These are phyloP conservation scores for Caprella mutica DNA, from an alignment of 2,888 invertebrate genomes.

Conservation along the genomic window DNA sequence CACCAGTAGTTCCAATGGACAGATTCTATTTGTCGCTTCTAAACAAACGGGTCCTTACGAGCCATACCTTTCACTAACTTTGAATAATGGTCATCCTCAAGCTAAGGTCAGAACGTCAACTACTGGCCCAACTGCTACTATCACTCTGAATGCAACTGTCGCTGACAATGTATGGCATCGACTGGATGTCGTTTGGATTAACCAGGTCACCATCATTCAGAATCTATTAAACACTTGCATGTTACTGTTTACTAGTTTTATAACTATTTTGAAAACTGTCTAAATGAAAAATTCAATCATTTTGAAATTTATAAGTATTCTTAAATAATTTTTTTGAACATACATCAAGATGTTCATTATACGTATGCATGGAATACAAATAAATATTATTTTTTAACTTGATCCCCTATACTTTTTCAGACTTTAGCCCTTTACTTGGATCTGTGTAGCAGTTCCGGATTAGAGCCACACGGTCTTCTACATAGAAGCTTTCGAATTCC, in stretches of 20 bases:
- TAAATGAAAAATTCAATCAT: too few species aligned
- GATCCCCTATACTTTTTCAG: neutral
- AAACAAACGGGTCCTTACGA: neutral
- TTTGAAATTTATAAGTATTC: too few species aligned
- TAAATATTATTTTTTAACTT: neutral
- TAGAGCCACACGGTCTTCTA: neutral
- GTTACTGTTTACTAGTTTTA: constrained; percentile 48
- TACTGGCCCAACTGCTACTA: constrained; percentile 2
- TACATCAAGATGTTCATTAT: neutral
- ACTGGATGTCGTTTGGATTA: constrained; percentile 62
- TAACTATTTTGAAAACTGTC: too few species aligned
- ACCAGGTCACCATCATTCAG: constrained; percentile 40
- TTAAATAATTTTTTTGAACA: too few species aligned
- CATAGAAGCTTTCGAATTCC: neutral
- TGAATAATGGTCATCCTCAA: neutral
- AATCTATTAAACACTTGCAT: constrained; percentile 23
- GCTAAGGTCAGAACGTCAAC: constrained; percentile 1
- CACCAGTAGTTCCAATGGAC: constrained; percentile 61
- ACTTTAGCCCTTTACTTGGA: constrained; percentile 4
- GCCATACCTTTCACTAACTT: neutral
- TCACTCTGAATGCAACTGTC: constrained; percentile 40
- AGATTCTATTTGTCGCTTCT: constrained; percentile 75
- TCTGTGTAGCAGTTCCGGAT: neutral
- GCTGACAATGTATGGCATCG: constrained; percentile 76
- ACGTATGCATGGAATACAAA: neutral